These are phyloP conservation scores for Alfaro cultratus DNA, from an alignment of 2,797 vertebrate genomes.

Conservation along the genomic window DNA sequence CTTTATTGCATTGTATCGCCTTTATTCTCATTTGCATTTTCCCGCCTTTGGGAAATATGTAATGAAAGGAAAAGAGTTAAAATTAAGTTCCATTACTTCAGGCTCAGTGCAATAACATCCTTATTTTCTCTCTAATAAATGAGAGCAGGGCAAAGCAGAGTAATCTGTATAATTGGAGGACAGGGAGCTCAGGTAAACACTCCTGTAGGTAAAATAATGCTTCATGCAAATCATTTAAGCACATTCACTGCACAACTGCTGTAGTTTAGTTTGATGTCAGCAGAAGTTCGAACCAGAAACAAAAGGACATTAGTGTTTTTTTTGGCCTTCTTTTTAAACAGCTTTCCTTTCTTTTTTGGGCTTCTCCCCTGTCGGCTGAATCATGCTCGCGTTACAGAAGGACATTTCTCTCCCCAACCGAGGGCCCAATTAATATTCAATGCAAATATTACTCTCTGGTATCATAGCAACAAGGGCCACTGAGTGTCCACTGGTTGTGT, in stretches of 20 bases:
- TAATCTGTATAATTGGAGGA: slow-evolving; percentile 32
- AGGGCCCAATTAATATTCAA: slow-evolving; percentile 77
- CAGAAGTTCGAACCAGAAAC: slow-evolving; percentile 5
- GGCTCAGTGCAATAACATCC: slow-evolving; percentile 19
- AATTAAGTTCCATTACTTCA: slow-evolving; percentile 7
- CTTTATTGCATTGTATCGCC: background rate
- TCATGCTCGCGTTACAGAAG: slow-evolving; percentile 53
- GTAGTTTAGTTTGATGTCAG: slow-evolving; percentile 18
- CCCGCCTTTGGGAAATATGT: background rate
- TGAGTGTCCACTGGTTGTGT: slow-evolving; percentile 47
- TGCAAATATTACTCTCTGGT: slow-evolving; percentile 77
- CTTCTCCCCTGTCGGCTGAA: slow-evolving; percentile 42
- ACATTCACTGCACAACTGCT: slow-evolving; percentile 4
- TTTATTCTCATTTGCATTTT: background rate
- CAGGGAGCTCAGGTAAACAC: slow-evolving; percentile 49
- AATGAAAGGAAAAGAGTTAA: slow-evolving; percentile 12
- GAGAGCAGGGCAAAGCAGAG: slow-evolving; percentile 17
- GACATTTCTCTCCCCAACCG: slow-evolving; percentile 54
- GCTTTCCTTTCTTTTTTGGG: slow-evolving; percentile 16
- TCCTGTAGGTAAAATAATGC: slow-evolving; percentile 40
- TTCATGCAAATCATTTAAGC: slow-evolving; percentile 41
- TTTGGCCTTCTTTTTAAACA: slow-evolving; percentile 3
- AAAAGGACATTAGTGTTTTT: slow-evolving; percentile 8
- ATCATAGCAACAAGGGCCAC: slow-evolving; percentile 80
- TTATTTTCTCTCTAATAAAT: slow-evolving; percentile 28